These are phyloP conservation scores for Acropora yongei DNA, from an alignment of 64 coral and sea anemone species.

Conservation along the genomic window DNA sequence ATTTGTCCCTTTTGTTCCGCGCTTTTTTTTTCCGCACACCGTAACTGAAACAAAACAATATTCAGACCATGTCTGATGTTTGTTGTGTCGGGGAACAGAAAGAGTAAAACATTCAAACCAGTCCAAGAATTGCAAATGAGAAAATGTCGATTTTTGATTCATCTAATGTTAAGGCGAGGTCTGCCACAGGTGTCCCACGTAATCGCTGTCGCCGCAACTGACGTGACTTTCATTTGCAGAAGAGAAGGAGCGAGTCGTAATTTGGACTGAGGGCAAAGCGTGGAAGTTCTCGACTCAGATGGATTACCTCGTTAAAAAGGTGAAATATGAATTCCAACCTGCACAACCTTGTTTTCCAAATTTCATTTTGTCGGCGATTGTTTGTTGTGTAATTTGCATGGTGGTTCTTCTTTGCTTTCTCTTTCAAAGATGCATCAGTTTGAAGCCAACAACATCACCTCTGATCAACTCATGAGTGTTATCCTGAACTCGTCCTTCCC, in stretches of 20 bases:
- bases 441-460: not conserved
- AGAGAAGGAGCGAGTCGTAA: constrained; percentile 35
- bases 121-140: no score
- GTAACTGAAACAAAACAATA: no score
- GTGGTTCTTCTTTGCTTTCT: not conserved
- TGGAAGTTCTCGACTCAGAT: constrained; percentile 55
- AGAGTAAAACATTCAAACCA: no score
- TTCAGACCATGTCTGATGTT: no score
- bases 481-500: constrained; percentile 11
- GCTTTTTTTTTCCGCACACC: not conserved
- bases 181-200: no score
- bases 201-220: not conserved
- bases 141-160: no score
- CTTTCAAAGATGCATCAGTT: constrained; percentile 21
- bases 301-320: constrained; percentile 39
- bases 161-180: no score
- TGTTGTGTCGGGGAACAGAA: no score
- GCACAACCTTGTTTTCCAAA: no score
- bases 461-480: constrained; percentile 6
- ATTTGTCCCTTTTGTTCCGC: not conserved
- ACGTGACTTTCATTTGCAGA: constrained; percentile 17
- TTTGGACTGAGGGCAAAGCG: constrained; percentile 18
- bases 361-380: not conserved
- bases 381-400: not conserved
- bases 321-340: not conserved